Base-by-base conservation (phyloP, 2,888 invertebrate genomes). In the Lissocephala sabroskyi region DNA sequence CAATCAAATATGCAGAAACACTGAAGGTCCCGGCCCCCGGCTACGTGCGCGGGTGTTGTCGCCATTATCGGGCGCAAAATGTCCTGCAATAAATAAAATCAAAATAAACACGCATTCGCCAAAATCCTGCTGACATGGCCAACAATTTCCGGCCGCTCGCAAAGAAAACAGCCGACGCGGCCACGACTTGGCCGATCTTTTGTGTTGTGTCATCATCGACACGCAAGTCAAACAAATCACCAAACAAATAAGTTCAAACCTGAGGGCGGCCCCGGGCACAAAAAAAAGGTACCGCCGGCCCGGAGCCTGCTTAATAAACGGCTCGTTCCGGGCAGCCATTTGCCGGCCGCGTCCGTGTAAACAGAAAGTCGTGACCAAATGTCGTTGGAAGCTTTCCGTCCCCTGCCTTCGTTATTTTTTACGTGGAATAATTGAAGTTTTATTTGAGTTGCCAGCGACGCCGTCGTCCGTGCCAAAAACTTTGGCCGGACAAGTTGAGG, bases 171-270 rank as follows among this genome's bases (percentile, higher is more conserved):
- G 3, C 41, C 58, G 54, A 63, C 57, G n/a, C n/a, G n/a, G 49
- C 41, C 50, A 50, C 35, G 19, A 18, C 29, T 18, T 45, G 39
- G 17, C 35, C 45, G 18, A 5, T 32, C n/a, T 23, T 42, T 62
- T 62, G 54, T 75, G 75, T 75, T 77, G 73, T 75, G 76, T 78
- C 76, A 76, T 78, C 78, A 78, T 65, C 67, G 76, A 78, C 76
- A 76, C 76, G 75, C 76, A 76, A 76, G 76, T 73, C 67, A 78
- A 73, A 76, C 78, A 75, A 78, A 78, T 76, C 78, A 70, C 45
- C 70, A 75, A 78, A 62, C 75, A 78, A 71, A 65, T 64, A 78
- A 65, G 62, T 55, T 51, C 17, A 32, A 57, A 46, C n/a, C 4
- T 10, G 17, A 16, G 6, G 23, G 13, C 18, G 4, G 3, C 10